phyloP scores from a whole-genome alignment of 2,113 vertebrate species.

The Herpailurus yagouaroundi region DNA sequence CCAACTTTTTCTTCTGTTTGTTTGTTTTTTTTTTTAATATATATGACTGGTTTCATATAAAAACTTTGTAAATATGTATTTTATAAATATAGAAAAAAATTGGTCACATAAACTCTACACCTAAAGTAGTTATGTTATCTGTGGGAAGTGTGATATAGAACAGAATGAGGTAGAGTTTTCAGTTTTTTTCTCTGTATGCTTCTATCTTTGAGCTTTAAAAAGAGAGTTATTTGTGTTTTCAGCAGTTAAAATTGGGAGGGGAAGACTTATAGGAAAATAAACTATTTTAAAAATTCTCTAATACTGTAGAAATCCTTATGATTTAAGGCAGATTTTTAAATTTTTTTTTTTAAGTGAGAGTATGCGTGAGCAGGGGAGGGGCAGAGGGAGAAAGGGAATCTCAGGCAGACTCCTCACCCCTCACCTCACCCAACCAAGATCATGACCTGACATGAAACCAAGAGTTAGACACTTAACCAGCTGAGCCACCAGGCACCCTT shows the following conservation, averaged over 20 bases:
- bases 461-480: no score
- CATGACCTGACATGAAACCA: no score
- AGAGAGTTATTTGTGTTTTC: background rate
- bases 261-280: background rate
- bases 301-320: slow-evolving; percentile 24
- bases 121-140: background rate
- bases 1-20: background rate
- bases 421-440: no score
- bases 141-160: background rate
- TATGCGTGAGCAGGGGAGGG: no score
- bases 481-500: background rate
- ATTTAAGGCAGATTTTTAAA: background rate
- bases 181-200: background rate
- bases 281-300: background rate
- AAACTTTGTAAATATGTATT: background rate
- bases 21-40: background rate
- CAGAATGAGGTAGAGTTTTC: background rate
- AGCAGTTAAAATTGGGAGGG: background rate
- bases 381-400: no score
- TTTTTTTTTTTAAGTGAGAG: no score
- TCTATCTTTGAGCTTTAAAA: background rate
- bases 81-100: background rate
- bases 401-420: no score
- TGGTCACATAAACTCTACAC: background rate
- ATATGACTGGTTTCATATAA: background rate